phyloP scores from a whole-genome alignment of 1,140 invertebrate genomes.

The Dendrolimus kikuchii region DNA sequence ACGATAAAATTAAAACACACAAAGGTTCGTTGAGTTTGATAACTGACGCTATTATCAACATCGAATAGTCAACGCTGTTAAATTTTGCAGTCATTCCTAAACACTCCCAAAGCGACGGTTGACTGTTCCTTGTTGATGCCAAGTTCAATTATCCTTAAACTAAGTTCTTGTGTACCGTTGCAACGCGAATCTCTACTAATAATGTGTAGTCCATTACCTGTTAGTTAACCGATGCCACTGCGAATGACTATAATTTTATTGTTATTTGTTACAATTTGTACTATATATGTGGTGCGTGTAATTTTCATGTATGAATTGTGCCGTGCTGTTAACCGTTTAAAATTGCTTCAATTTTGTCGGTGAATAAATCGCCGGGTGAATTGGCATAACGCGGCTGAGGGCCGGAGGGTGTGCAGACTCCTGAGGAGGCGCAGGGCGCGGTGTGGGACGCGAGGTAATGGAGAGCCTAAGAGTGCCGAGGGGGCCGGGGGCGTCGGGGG shows the following conservation, averaged over 20 bases:
- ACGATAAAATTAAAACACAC: conserved; percentile 80
- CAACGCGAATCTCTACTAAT: conserved; percentile 31
- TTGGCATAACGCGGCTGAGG: conserved; percentile 56
- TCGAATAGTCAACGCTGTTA: conserved; percentile 30
- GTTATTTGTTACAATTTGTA: conserved; percentile 8
- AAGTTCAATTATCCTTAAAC: conserved; percentile 6
- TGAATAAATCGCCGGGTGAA: conserved; percentile 72
- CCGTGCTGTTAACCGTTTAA: conserved; percentile 50
- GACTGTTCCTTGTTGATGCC: conserved; percentile 43
- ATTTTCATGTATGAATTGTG: conserved; percentile 38
- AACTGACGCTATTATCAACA: conserved; percentile 18
- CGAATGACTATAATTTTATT: conserved; percentile 26
- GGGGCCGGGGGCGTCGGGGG: conserved; percentile 24
- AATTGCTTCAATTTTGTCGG: conserved; percentile 70
- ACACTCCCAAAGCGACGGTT: conserved; percentile 14
- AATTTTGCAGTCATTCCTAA: not conserved
- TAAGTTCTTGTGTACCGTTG: conserved; percentile 5
- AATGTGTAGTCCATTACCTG: conserved; percentile 7
- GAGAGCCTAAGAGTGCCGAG: conserved; percentile 24
- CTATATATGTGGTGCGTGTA: conserved; percentile 27
- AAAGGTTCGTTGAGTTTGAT: conserved; percentile 75
- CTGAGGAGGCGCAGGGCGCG: conserved; percentile 29
- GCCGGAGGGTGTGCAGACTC: conserved; percentile 46
- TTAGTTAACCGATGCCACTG: conserved; percentile 25
- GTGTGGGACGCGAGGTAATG: conserved; percentile 18